Evolutionary conservation across 1,140 invertebrate species (phyloP), one percentile per base, ranked within the genome.

Genomic region (Cecropterus lyciades): DNA sequence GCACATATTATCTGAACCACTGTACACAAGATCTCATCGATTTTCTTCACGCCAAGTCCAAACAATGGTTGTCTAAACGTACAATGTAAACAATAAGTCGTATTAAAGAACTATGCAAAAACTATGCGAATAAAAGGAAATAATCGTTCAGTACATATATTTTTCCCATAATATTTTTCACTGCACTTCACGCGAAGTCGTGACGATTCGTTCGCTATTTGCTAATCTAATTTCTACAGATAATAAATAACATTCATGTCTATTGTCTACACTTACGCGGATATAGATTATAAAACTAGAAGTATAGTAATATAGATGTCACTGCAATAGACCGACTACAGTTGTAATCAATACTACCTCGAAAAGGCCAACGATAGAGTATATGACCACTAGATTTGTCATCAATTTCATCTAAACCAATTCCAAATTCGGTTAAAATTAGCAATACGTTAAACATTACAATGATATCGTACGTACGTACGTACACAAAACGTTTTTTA

Each of bases 1-100:
- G 80, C 85, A 88, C 87, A 89, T 91, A 89, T 84, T 89, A 87
- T 84, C 68, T 71, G 53, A 75, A 71, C 71, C 73, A 80, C 76
- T 79, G 67, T 64, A 75, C 73, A 82, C 81, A 84, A 72, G 76
- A 84, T 87, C 73, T 73, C 82, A 80, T 82, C 73, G 79, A 78
- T 82, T 87, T 86, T 77, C 70, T 81, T 69, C 76, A 75, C 77
- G 63, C 63, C 69, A 78, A 75, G 67, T 76, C 68, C 65, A 77
- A 75, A 80, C 73, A 75, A 65, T 72, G 67, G 62, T 60, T 67
- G 72, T 67, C 53, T 69, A 71, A 72, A 64, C 67, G 71, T 62
- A 65, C 69, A 69, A 66, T 69, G 67, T 72, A 74, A 77, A 75
- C 70, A 73, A 77, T 70, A 64, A 72, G 62, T 56, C 40, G 40